These are phyloP conservation scores for Pyrocoelia pectoralis DNA, from an alignment of 2,888 invertebrate species.

Conservation along the genomic window DNA sequence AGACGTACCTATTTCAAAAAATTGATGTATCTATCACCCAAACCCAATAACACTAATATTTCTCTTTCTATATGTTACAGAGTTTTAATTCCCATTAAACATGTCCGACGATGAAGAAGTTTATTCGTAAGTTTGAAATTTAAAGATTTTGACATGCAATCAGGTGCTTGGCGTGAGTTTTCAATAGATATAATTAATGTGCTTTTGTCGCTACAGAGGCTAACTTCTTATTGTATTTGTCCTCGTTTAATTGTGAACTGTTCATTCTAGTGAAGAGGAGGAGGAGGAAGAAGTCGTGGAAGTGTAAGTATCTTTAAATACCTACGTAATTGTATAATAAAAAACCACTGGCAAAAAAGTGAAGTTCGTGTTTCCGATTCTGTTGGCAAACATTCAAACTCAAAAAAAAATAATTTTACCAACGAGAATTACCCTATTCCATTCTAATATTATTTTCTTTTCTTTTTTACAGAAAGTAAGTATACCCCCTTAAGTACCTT, in stretches of 20 bases:
- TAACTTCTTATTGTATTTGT: slow-evolving; percentile 23
- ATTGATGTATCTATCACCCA: too few relatives aligned
- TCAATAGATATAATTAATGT: slow-evolving; percentile 35
- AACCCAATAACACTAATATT: too few relatives aligned
- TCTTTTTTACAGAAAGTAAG: slow-evolving; percentile 65
- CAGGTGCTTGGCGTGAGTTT: slow-evolving; percentile 32
- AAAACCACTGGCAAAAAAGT: neutral
- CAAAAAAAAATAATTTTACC: too few relatives aligned
- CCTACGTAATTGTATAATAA: neutral
- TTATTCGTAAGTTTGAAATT: slow-evolving; percentile 83
- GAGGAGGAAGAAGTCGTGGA: slow-evolving; percentile 79
- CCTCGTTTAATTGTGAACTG: slow-evolving; percentile 15
- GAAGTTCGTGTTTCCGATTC: too few relatives aligned
- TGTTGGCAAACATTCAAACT: too few relatives aligned
- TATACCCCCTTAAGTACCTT: slow-evolving; percentile 40
- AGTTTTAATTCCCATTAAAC: slow-evolving; percentile 69
- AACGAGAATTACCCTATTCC: neutral
- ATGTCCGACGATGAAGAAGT: slow-evolving; percentile 95
- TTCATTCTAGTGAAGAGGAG: slow-evolving; percentile 70
- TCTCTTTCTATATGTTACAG: slow-evolving; percentile 58
- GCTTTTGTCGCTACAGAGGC: slow-evolving; percentile 47
- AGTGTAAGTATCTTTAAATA: slow-evolving; percentile 68
- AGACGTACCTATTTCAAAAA: too few relatives aligned
- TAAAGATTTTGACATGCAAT: slow-evolving; percentile 25
- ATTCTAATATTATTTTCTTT: slow-evolving; percentile 25